These are phyloP conservation scores for Brevimyrus niger DNA, from an alignment of 2,113 vertebrate species.

Conservation along the genomic window DNA sequence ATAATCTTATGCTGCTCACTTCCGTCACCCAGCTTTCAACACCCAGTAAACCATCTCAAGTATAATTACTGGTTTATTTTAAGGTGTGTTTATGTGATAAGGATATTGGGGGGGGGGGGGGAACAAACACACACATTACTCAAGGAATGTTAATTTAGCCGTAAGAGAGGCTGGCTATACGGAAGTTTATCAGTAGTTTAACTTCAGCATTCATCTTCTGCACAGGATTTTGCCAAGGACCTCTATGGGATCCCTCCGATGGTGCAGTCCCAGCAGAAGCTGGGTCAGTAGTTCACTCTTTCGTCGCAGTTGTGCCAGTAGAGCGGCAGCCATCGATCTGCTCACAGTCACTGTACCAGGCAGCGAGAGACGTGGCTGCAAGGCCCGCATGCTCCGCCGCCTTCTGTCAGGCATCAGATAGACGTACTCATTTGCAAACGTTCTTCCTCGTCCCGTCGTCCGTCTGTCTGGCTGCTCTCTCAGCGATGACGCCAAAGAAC, in stretches of 20 bases:
- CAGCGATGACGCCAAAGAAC: conserved; percentile 21
- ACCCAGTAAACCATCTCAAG: conserved; percentile 17
- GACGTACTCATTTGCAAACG: not conserved
- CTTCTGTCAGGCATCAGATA: not conserved
- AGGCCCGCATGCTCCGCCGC: not conserved
- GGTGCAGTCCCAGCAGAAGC: conserved; percentile 91
- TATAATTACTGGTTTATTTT: not conserved
- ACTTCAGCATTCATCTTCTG: conserved; percentile 1
- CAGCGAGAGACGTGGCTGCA: not conserved
- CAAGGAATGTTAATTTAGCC: not conserved
- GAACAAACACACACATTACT: not conserved
- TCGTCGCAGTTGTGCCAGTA: not conserved
- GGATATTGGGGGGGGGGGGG: not conserved
- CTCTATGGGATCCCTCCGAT: conserved; percentile 78
- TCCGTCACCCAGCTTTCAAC: conserved; percentile 17
- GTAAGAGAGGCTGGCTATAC: not conserved
- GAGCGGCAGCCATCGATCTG: not conserved
- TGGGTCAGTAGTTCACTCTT: conserved; percentile 69
- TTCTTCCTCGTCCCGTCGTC: conserved; percentile 10
- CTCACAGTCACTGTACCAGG: not conserved
- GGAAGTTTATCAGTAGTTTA: not conserved
- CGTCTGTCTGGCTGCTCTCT: conserved; percentile 28
- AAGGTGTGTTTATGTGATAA: not conserved
- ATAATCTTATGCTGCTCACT: not conserved
- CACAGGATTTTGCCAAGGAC: conserved; percentile 93